Evolutionary conservation across 1,140 invertebrate genomes (phyloP), one percentile per base, ranked within the genome.

Genomic region (Wiebesia pumilae): DNA sequence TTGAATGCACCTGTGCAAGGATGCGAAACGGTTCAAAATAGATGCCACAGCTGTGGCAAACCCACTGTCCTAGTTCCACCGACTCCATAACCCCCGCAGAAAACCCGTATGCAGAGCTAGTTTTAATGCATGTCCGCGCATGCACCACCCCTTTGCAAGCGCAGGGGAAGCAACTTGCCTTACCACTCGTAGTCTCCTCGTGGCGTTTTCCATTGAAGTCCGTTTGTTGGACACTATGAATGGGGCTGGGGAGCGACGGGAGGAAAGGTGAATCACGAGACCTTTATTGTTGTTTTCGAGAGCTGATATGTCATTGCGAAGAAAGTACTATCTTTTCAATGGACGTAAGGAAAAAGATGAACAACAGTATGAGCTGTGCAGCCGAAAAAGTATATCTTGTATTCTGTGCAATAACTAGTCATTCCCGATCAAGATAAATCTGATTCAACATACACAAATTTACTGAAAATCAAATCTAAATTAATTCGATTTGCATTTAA

Each of bases 51-150:
- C 84, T 80, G 78, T 78, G n/a, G 89, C 78, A 92, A 91, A 90
- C 91, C 92, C 90, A 93, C 92, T 93, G 91, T 92, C 91, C 92
- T 91, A 93, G 90, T 92, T 93, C 91, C 89, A 78, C 85, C 85
- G 69, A 86, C 88, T 89, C 89, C 89, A 91, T 86, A n/a, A 51
- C 40, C 62, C 77, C 38, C 89, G 87, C 88, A 88, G 89, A 89
- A 89, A 91, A 90, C 90, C 90, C 43, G 43, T 12, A 12, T 47
- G 43, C 43, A 16, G 51, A 47, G 51, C 51, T n/a, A 54, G 10
- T 16, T 16, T 16, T 16, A 16, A 54, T 16, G 51, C 51, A 54
- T 2, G 10, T 54, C 51, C 10, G 51, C 51, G 51, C 51, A 91
- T 91, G 89, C 90, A 81, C 81, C 81, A 83, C 69, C 30, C 51